Evolutionary conservation across 2,113 vertebrate species (phyloP), one percentile per base, ranked within the genome.

Genomic region (Megaleporinus macrocephalus): DNA sequence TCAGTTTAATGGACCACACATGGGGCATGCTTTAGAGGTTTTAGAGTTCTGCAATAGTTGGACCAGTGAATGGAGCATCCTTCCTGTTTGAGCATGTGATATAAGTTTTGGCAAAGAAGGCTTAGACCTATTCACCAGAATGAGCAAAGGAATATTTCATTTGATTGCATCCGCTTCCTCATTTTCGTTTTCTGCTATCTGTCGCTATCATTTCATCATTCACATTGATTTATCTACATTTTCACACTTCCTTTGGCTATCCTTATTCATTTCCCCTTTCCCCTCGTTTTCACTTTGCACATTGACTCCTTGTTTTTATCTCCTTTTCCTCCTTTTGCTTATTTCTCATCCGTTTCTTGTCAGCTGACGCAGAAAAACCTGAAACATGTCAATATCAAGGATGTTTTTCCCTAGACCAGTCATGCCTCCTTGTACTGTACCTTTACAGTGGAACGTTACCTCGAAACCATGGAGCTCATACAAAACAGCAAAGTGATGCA

Each of bases 201-300:
- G 13, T 55, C 26, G 30, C 65, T 61, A 16, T 80, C 69, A 73
- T 69, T 70, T 82, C 65, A 82, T 82, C 81, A 77, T 72, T 83
- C 66, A 44, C 53, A 41, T 69, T 76, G 80, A 59, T 69, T 76
- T 26, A 49, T 82, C 57, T 61, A 36, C 11, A 82, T 30, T 47
- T 70, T 59, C 49, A 69, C 26, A 27, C 47, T 61, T 59, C 36
- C 15, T 77, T 76, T 76, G 18, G 27, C 62, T 30, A 65, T 44
- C n/a, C n/a, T 70, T 24, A 62, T 20, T 53, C 33, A 59, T 68
- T 30, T 41, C 15, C 14, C 22, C 22, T 7, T 22, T 2, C 51
- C 5, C 51, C 5, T 1, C 16, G 16, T 18, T 2, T 53, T 53
- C 51, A 53, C 33, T 14, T 10, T 14, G n/a, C n/a, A n/a, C n/a